These are phyloP conservation scores for Oryzias melastigma DNA, from an alignment of 2,113 vertebrate genomes.

Conservation along the genomic window DNA sequence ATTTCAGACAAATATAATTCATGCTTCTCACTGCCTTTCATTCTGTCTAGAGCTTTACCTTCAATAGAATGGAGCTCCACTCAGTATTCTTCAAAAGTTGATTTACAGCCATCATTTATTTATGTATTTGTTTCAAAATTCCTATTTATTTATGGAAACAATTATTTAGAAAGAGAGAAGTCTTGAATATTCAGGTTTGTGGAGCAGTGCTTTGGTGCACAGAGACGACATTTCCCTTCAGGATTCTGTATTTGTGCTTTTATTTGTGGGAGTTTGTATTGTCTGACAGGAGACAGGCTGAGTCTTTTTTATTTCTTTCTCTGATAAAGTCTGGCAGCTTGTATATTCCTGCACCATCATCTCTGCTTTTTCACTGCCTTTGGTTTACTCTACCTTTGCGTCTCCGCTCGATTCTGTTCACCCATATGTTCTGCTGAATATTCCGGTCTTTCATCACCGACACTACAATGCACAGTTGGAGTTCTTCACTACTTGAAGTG, in stretches of 20 bases:
- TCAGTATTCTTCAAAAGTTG: too few species aligned
- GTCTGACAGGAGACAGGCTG: conserved; percentile 22
- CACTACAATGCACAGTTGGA: conserved; percentile 29
- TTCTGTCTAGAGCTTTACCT: too few species aligned
- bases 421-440: conserved; percentile 36
- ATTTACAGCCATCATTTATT: too few species aligned
- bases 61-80: too few species aligned
- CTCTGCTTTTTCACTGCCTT: conserved; percentile 12
- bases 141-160: too few species aligned
- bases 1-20: conserved; percentile 48
- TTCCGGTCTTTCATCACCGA: conserved; percentile 30
- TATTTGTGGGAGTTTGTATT: conserved; percentile 30
- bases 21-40: conserved; percentile 4
- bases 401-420: conserved; percentile 32
- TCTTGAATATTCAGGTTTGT: conserved; percentile 1
- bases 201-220: background rate
- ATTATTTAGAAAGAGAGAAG: too few species aligned
- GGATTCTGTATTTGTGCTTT: conserved; percentile 10
- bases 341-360: conserved; percentile 18
- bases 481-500: conserved; percentile 7
- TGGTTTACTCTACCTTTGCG: conserved; percentile 27
- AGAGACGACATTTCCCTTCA: background rate
- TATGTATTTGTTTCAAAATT: too few species aligned
- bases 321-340: conserved; percentile 7
- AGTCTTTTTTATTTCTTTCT: conserved; percentile 10